Base-by-base conservation (phyloP, 2,113 vertebrate genomes). In the Pollachius pollachius region DNA sequence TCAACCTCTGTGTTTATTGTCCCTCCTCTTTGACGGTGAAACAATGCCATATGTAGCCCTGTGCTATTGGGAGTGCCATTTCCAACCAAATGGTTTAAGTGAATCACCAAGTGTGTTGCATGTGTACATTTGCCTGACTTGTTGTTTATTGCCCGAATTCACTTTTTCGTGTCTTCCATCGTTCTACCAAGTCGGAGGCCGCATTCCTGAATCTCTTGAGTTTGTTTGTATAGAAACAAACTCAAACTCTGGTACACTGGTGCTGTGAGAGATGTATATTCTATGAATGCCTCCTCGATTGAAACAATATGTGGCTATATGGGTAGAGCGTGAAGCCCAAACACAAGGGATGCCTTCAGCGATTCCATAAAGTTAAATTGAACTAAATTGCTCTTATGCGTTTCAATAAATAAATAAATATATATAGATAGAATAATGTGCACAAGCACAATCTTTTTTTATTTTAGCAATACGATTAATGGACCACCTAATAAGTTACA, bases 111-210 rank as follows among this genome's bases (percentile, higher is more conserved):
- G 68, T 85, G 73, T 56, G 77, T 85, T 86, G 85, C 89, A 86
- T 90, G 88, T 84, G 78, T 84, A 86, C 75, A 70, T 91, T 88
- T 87, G 86, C 81, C 71, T 91, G 90, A 90, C 89, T 90, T 75
- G 54, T 79, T 90, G 89, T 91, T 90, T 90, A 90, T 88, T 88
- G 87, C 87, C 87, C 82, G 72, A 78, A 82, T 86, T 74, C 58
- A 66, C 37, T 41, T 78, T 84, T 84, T 87, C 79, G 84, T 89
- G 82, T 87, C 85, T 71, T 65, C 68, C 71, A 65, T 71, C 68
- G 79, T 77, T 77, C 81, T 87, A 87, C 91, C 90, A 91, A 90
- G 78, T 82, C 78, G 85, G 78, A 83, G 87, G 84, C 89, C 84
- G 74, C 79, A 34, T 84, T 85, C 74, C 72, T 78, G 85, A 90